These are phyloP conservation scores for Osmerus eperlanus DNA, from an alignment of 2,113 vertebrate species.

Conservation along the genomic window DNA sequence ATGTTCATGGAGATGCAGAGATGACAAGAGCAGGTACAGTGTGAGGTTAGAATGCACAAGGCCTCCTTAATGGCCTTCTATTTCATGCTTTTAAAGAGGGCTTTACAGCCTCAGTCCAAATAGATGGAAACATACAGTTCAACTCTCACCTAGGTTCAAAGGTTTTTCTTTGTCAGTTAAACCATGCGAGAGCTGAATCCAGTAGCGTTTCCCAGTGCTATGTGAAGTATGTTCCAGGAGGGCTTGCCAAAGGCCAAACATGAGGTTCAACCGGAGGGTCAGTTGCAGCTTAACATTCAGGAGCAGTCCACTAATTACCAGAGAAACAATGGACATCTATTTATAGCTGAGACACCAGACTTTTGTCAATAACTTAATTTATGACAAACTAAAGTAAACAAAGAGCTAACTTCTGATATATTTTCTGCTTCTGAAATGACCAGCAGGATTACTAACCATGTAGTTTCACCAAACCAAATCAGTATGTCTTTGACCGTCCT, in stretches of 20 bases:
- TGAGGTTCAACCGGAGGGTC: slow-evolving; percentile 23
- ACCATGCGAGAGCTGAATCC: background rate
- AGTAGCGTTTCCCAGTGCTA: slow-evolving; percentile 3
- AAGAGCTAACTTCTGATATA: no score
- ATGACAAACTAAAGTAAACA: background rate
- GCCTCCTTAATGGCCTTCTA: no score
- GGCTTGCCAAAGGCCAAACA: slow-evolving; percentile 38
- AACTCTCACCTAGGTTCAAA: slow-evolving; percentile 1
- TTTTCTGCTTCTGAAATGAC: background rate
- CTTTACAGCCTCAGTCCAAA: no score
- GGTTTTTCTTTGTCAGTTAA: background rate
- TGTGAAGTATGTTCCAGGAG: slow-evolving; percentile 16
- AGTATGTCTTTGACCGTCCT: background rate
- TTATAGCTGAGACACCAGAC: slow-evolving; percentile 19
- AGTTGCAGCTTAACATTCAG: slow-evolving; percentile 14
- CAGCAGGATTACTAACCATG: background rate
- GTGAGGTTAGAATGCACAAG: no score
- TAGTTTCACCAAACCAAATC: background rate
- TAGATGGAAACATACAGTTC: background rate
- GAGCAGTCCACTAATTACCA: slow-evolving; percentile 25
- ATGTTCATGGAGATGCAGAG: no score
- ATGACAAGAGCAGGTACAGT: no score
- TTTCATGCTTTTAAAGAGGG: background rate
- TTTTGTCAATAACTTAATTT: slow-evolving; percentile 15
- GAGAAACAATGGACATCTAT: slow-evolving; percentile 28